Evolutionary conservation across 2,888 invertebrate genomes (phyloP), one percentile per base, ranked within the genome.

Genomic region (Alloscopus bannaensis): DNA sequence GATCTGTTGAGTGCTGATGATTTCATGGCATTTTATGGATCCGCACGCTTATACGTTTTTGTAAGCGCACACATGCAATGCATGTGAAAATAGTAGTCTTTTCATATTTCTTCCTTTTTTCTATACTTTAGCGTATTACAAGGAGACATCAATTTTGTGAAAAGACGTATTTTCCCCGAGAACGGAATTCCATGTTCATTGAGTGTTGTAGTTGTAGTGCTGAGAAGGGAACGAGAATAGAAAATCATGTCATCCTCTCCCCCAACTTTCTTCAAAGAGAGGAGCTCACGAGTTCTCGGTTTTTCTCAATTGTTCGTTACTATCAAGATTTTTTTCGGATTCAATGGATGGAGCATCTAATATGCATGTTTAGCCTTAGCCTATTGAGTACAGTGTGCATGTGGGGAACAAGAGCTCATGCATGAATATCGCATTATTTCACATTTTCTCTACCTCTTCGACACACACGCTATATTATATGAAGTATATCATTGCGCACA

Each of bases 401-500:
- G 75, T 57, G 13, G 6, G 36, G 57, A 75, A n/a, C n/a, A 75
- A 66, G 36, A 45, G 65, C 28, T 66, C 66, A 75, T 75, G 75
- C 75, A 75, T 75, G 75, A 75, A 75, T 65, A 75, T 75, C 75
- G 50, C 66, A 66, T 65, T 75, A 75, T 75, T 75, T 75, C 59
- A 57, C 75, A 50, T 66, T 36, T 36, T 36, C 36, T 36, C 36
- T 36, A 36, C 36, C 6, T 36, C 13, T 36, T n/a, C 11, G 47
- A n/a, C 11, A 47, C 47, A n/a, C 47, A 47, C 47, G 4, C 47
- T 36, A n/a, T n/a, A n/a, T n/a, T n/a, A n/a, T n/a, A n/a, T n/a
- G n/a, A n/a, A n/a, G n/a, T n/a, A n/a, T n/a, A n/a, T n/a, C n/a
- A n/a, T n/a, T n/a, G n/a, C n/a, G n/a, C n/a, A n/a, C n/a, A n/a